Percentiles rank a stretch among this genome's conserved stretches.
phyloP scores from a whole-genome alignment of 64 coral and sea anemone species.

The Actinia tenebrosa region DNA sequence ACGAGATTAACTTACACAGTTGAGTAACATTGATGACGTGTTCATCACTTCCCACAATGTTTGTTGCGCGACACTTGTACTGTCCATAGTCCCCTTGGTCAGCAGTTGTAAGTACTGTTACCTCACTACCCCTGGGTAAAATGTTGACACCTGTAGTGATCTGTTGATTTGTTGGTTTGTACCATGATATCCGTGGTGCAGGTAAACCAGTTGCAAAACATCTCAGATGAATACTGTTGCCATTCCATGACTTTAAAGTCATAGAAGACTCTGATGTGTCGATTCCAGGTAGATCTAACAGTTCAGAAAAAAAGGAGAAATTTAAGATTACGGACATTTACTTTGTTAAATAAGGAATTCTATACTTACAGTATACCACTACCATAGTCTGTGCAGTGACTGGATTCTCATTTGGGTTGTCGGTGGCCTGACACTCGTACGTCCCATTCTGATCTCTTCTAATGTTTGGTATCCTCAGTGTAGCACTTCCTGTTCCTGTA shows the following conservation, averaged over 20 bases:
- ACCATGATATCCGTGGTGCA: conserved; percentile 11
- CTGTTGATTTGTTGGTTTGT: not conserved
- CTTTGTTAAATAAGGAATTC: too few species aligned
- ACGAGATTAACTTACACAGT: not conserved
- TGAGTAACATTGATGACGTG: conserved; percentile 31
- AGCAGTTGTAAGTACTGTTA: not conserved
- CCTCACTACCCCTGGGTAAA: not conserved
- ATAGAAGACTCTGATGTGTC: too few species aligned
- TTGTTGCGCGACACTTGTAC: conserved; percentile 41
- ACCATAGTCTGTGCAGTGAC: too few species aligned
- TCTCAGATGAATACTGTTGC: not conserved
- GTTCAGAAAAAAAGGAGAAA: too few species aligned
- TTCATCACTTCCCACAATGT: conserved; percentile 1
- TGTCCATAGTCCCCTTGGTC: conserved; percentile 23
- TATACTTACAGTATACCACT: too few species aligned
- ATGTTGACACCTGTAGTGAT: not conserved
- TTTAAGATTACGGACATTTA: too few species aligned
- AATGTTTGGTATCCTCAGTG: too few species aligned
- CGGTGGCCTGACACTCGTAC: too few species aligned
- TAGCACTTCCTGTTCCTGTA: too few species aligned
- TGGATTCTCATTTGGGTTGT: too few species aligned
- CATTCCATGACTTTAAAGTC: not conserved
- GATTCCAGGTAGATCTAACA: too few species aligned
- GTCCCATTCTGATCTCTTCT: too few species aligned
- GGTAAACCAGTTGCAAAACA: not conserved